phyloP scores from a whole-genome alignment of 2,888 invertebrate genomes.

The Tridacna crocea region DNA sequence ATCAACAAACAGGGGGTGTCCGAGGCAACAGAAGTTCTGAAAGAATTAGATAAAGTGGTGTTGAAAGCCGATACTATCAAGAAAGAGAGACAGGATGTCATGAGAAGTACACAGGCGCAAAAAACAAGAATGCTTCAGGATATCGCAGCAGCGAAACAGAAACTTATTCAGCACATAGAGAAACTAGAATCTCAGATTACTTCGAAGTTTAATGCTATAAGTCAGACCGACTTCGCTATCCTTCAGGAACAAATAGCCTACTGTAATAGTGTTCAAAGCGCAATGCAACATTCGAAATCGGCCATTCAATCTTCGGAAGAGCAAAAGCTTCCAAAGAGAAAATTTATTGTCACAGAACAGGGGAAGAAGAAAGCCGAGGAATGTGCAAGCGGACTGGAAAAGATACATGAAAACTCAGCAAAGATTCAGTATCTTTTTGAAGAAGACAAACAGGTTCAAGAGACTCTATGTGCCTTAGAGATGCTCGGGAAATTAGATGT shows the following conservation, averaged over 20 bases:
- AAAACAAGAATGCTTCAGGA: slow-evolving; percentile 55
- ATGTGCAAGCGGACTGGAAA: slow-evolving; percentile 48
- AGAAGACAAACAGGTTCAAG: slow-evolving; percentile 55
- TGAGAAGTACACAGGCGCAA: slow-evolving; percentile 53
- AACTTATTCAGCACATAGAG: slow-evolving; percentile 56
- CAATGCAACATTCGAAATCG: slow-evolving; percentile 56
- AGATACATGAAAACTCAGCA: slow-evolving; percentile 56
- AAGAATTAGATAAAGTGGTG: slow-evolving; percentile 54
- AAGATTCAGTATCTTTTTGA: slow-evolving; percentile 59
- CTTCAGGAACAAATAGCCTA: slow-evolving; percentile 60
- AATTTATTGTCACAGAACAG: slow-evolving; percentile 58
- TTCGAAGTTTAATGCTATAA: slow-evolving; percentile 55
- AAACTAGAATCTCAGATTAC: slow-evolving; percentile 57
- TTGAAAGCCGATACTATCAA: slow-evolving; percentile 51
- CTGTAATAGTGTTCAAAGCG: slow-evolving; percentile 61
- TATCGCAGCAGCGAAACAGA: slow-evolving; percentile 53
- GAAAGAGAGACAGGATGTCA: slow-evolving; percentile 56
- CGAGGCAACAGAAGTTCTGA: slow-evolving; percentile 48
- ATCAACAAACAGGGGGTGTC: slow-evolving; percentile 39
- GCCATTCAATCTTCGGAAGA: slow-evolving; percentile 49
- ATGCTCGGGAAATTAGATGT: slow-evolving; percentile 56
- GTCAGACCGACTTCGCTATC: slow-evolving; percentile 54
- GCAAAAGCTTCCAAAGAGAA: slow-evolving; percentile 51
- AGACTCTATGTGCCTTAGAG: slow-evolving; percentile 50
- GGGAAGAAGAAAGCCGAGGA: slow-evolving; percentile 55